These are phyloP conservation scores for Simalia tracyae DNA, from an alignment of 2,797 vertebrate genomes.

Conservation along the genomic window DNA sequence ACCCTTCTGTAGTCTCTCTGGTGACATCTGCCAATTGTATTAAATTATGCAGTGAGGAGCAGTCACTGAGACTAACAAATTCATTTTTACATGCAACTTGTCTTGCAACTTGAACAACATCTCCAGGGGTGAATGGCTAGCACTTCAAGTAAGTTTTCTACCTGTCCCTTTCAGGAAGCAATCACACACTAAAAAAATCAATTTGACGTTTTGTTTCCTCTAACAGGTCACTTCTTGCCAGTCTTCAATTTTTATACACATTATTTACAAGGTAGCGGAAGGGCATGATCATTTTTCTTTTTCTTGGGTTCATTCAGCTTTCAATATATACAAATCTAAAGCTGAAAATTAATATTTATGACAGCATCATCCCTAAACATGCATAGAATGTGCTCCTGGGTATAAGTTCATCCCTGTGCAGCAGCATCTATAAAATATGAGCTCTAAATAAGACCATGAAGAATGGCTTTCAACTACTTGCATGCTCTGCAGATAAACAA, in stretches of 20 bases:
- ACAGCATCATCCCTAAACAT: constrained; percentile 9
- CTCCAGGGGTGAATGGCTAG: constrained; percentile 29
- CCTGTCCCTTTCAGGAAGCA: constrained; percentile 15
- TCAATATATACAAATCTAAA: constrained; percentile 19
- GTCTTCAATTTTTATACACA: constrained; percentile 12
- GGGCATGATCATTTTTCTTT: neutral
- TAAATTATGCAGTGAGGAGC: constrained; percentile 25
- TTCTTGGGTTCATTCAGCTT: constrained; percentile 15
- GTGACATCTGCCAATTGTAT: constrained; percentile 25
- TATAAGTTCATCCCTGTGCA: neutral
- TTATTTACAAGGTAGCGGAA: constrained; percentile 16
- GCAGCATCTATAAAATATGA: constrained; percentile 4
- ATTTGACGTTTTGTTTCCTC: constrained; percentile 31
- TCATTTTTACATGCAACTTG: constrained; percentile 27
- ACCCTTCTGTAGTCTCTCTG: neutral
- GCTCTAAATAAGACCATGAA: neutral
- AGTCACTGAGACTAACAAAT: constrained; percentile 37
- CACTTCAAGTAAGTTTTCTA: constrained; percentile 7
- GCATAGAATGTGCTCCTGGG: neutral
- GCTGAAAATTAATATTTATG: constrained; percentile 27
- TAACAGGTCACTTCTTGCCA: constrained; percentile 13
- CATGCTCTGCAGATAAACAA: neutral
- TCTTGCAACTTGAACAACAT: constrained; percentile 15
- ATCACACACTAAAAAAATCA: constrained; percentile 2
- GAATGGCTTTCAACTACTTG: neutral